These are phyloP conservation scores for Gallinago stenura DNA, from an alignment of 2,797 vertebrate genomes.

Conservation along the genomic window DNA sequence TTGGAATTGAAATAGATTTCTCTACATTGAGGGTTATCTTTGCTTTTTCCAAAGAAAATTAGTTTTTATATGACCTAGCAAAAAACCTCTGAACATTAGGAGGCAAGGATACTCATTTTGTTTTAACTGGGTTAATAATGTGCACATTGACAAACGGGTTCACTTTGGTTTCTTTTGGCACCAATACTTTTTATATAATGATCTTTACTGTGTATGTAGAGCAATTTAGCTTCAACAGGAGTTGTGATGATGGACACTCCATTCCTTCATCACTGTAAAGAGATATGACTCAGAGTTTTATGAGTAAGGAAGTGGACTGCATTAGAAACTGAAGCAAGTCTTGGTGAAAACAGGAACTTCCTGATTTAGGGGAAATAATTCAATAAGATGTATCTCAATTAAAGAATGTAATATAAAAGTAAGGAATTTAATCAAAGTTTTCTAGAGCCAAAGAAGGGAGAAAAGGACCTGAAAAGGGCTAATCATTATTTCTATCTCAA, in stretches of 20 bases:
- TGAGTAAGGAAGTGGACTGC: background rate
- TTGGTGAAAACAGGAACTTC: background rate
- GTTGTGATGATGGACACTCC: background rate
- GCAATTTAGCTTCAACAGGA: background rate
- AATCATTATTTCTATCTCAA: background rate
- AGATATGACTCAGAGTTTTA: background rate
- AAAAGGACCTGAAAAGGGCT: background rate
- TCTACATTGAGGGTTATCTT: background rate
- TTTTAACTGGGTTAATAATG: background rate
- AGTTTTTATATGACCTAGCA: background rate
- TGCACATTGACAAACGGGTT: background rate
- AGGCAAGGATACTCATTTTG: background rate
- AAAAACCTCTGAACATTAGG: constrained; percentile 9
- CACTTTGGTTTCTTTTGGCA: background rate
- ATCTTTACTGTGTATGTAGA: background rate
- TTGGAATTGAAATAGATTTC: background rate
- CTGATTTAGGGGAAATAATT: background rate
- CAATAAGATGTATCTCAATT: background rate
- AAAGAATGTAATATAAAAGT: background rate
- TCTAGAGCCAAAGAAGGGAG: background rate
- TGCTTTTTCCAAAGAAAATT: background rate
- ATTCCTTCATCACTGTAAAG: background rate
- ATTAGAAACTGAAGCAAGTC: background rate
- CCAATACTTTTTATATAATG: background rate
- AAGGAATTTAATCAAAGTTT: background rate